These are phyloP conservation scores for Lepus americanus DNA, from an alignment of 2,113 vertebrate genomes.

Conservation along the genomic window DNA sequence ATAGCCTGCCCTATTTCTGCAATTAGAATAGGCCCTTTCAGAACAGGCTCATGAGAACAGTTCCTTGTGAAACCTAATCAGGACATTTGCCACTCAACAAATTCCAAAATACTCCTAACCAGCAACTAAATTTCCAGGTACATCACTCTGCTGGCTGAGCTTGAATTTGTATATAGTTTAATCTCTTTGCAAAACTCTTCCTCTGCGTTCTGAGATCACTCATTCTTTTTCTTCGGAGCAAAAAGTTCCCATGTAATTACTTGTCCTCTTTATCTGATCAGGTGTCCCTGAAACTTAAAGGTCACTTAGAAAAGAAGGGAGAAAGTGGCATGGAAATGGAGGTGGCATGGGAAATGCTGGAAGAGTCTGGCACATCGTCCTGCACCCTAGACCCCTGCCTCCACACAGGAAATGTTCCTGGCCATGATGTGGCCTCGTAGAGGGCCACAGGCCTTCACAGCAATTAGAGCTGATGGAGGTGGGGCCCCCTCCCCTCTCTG, in stretches of 20 bases:
- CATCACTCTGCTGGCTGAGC: background rate
- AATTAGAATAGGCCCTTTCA: constrained; percentile 18
- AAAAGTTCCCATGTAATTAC: background rate
- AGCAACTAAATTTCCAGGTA: constrained; percentile 25
- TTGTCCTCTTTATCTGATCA: background rate
- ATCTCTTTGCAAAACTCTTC: constrained; percentile 30
- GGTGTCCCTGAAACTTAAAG: background rate
- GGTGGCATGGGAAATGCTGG: constrained; percentile 43
- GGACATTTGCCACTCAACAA: background rate
- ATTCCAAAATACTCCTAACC: constrained; percentile 54
- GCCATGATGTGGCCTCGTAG: constrained; percentile 11
- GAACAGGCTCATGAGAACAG: constrained; percentile 18
- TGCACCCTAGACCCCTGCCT: constrained; percentile 68
- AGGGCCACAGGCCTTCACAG: constrained; percentile 63
- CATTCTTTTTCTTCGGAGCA: constrained; percentile 8
- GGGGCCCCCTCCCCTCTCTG: constrained; percentile 70
- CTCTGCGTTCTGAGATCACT: background rate
- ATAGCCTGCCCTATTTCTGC: constrained; percentile 18
- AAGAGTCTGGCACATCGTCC: constrained; percentile 57
- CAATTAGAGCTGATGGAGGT: constrained; percentile 71
- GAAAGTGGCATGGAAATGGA: background rate
- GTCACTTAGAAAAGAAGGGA: background rate
- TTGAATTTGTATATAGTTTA: constrained; percentile 16
- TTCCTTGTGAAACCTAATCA: constrained; percentile 26
- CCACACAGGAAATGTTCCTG: constrained; percentile 60